Evolutionary conservation across 2,888 invertebrate genomes (phyloP).

Genomic region (Parasteatoda lunata): DNA sequence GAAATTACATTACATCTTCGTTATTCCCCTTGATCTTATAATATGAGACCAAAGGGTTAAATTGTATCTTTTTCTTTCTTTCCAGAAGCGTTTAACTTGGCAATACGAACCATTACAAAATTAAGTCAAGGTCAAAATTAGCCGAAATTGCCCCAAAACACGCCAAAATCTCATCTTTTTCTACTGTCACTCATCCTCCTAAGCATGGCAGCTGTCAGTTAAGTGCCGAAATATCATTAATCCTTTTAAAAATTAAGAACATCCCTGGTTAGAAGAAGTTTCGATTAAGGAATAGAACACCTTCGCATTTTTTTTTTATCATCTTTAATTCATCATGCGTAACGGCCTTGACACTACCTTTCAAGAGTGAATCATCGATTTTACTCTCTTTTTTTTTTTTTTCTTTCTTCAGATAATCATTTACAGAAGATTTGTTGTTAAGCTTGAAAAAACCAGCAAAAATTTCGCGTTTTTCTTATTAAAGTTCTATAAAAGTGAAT

Average conservation of each 20-base stretch:
- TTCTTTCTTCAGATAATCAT: not conserved
- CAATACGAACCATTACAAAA: slow-evolving; percentile 1
- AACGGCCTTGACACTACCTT: not conserved
- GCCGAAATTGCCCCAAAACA: not conserved
- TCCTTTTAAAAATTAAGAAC: not conserved
- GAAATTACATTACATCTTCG: no score
- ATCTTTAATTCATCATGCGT: not conserved
- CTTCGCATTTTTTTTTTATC: not conserved
- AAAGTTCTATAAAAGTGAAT: no score
- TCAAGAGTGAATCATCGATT: not conserved
- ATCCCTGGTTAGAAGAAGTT: no score
- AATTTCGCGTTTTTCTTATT: no score
- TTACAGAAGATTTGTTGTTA: not conserved
- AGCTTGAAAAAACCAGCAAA: not conserved
- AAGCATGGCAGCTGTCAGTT: not conserved
- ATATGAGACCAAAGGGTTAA: not conserved
- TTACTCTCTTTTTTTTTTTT: not conserved
- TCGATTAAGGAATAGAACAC: not conserved
- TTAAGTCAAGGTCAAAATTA: not conserved
- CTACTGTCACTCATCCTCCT: not conserved
- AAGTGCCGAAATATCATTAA: not conserved
- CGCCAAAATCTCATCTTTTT: slow-evolving; percentile 1
- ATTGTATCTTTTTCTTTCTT: not conserved
- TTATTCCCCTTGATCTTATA: no score
- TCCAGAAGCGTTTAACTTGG: not conserved